Evolutionary conservation across 2,888 invertebrate species (phyloP), one percentile per base, ranked within the genome.

Genomic region (Coelogynopora nodosa): DNA sequence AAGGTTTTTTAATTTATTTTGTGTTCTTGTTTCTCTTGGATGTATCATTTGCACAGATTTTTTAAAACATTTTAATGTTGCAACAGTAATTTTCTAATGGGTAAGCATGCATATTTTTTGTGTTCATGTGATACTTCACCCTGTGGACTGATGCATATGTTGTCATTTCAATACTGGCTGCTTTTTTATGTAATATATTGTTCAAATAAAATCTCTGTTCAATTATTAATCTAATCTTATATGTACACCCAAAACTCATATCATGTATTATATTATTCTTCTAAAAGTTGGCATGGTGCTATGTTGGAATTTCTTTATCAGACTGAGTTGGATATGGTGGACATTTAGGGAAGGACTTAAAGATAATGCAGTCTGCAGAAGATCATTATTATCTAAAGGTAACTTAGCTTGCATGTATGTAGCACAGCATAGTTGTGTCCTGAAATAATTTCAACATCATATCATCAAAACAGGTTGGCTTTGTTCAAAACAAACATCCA

Each of bases 321-420:
- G 74, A 74, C 2, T 13, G 27, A 74, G 27, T 74, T 74, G 74
- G 23, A 74, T 74, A 18, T 49, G 49, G 74, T 23, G 74, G 23
- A 13, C 10, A 23, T 5, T 13, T 23, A 74, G 74, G 5, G 74
- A 74, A 74, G 74, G 74, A 74, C 74, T 74, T 74, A 74, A n/a
- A 74, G 74, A 10, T 74, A 26, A 74, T 13, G 27, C 74, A 80
- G 18, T 18, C 30, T 87, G 86, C 67, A 88, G 86, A 0, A 88
- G 28, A 1, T 31, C n/a, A 80, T 87, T 89, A 83, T n/a, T n/a
- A n/a, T 84, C 82, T 10, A 89, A 82, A n/a, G 89, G 89, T 86
- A 88, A 84, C 86, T 87, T 89, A 67, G 87, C 49, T 31, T 84
- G 86, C 23, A 89, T 30, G 80, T 83, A 84, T 26, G 30, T 81